Base-by-base conservation (phyloP, 2,888 invertebrate species). In the Neelides folsomi region DNA sequence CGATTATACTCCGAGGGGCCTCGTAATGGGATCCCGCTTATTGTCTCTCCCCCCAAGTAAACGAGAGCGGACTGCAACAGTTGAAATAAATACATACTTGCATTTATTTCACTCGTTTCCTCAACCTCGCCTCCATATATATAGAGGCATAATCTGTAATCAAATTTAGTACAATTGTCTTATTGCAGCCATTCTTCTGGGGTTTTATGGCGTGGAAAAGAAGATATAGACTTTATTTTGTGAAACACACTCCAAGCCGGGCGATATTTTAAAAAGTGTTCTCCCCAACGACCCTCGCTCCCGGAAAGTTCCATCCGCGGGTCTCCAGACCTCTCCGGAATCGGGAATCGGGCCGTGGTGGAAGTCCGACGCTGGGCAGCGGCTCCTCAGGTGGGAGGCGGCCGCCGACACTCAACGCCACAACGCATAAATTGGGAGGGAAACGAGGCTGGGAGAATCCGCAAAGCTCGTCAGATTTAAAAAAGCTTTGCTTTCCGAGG, bases 161-260 rank as follows among this genome's bases (percentile, higher is more conserved):
- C 66, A 66, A 66, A 66, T 66, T 66, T 66, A 66, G 62, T 64
- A 65, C 65, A 66, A 66, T 66, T 66, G 66, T 66, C 65, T 66
- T 64, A 59, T 59, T 57, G 58, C 55, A 57, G 52, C 61, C 66
- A 66, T 66, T 65, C 63, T 62, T 66, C 59, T 57, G 49, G 58
- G 60, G 60, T 64, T 66, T 66, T 66, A 66, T 66, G 66, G 66
- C 60, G 65, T 65, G 66, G 66, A 66, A 66, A 66, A 66, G 66
- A 66, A 66, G 66, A 66, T 66, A 66, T 65, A 66, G 65, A 66
- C 63, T 66, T 66, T 66, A 66, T 66, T 66, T 66, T 63, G 65
- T 59, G 66, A 66, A 66, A 65, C 67, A 65, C 67, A 66, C 64
- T 64, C 62, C 52, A 61, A 59, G 58, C 56, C 52, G 57, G 53